Evolutionary conservation across 2,113 vertebrate genomes (phyloP), one percentile per base, ranked within the genome.

Genomic region (Nerophis ophidion): DNA sequence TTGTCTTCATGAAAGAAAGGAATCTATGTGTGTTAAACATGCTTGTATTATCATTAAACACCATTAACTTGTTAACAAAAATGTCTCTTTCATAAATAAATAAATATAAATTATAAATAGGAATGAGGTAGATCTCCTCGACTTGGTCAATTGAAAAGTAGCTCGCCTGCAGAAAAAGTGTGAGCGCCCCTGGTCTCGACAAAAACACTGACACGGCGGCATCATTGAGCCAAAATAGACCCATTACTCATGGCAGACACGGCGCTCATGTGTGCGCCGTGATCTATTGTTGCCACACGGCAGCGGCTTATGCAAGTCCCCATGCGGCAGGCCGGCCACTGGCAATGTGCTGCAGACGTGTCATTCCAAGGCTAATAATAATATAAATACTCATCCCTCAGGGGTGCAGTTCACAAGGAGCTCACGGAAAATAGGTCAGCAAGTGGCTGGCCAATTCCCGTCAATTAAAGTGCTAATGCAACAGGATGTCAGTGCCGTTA

Each of bases 341-440:
- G 38, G 44, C 70, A 68, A 74, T 75, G 73, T 77, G 81, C 70
- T 75, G 2, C 5, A 6, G 60, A 63, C 34, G 15, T 50, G 70
- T 80, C 75, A 82, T 72, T 65, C 63, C 57, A 68, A 54, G 62
- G 26, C 66, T 65, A 77, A 80, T 77, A 52, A 77, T 76, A 79
- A 80, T 71, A 86, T 82, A 81, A 84, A 81, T 80, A 83, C 62
- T 73, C 49, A n/a, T 48, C 66, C 64, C 83, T 71, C 82, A 16
- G 50, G 83, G 78, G 83, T 70, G 58, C 45, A 17, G 75, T 88
- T 89, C 73, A 85, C 72, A 82, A 70, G 63, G 67, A 63, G 59
- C 65, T 73, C 52, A 68, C 61, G 10, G 60, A 81, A 81, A 82
- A 76, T 68, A 79, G 83, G 69, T 67, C 84, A 68, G 57, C 78